Conservation (phyloP, 1,140 invertebrate genomes). For the Drosophila nebulosa region DNA sequence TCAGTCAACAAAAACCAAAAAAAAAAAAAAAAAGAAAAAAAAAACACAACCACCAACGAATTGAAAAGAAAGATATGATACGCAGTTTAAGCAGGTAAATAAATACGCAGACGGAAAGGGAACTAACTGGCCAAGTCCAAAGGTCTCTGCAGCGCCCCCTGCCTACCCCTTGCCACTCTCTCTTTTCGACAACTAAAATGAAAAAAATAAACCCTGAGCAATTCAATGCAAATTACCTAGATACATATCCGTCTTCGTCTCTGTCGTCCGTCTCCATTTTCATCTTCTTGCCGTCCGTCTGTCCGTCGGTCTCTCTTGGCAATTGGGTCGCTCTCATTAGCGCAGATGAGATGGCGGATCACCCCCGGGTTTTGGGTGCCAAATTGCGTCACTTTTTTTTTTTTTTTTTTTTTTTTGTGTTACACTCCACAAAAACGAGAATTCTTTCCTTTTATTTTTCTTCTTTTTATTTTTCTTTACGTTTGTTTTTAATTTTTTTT, state of each 20-base stretch:
- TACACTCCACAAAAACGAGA: not conserved
- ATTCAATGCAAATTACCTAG: conserved; percentile 55
- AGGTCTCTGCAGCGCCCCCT: conserved; percentile 20
- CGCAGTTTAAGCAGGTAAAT: conserved; percentile 18
- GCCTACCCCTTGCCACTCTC: too few species aligned
- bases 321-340: conserved; percentile 21
- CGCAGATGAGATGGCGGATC: conserved; percentile 7
- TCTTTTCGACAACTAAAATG: not conserved
- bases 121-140: conserved; percentile 25
- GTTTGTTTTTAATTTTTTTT: conserved; percentile 38
- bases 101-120: conserved; percentile 6
- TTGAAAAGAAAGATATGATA: conserved; percentile 20
- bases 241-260: conserved; percentile 46
- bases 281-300: not conserved
- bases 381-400: conserved; percentile 7
- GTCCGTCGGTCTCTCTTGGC: not conserved
- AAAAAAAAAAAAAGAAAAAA: conserved; percentile 18
- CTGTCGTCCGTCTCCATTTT: not conserved
- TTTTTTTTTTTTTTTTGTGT: conserved; percentile 1
- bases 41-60: not conserved
- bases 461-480: not conserved
- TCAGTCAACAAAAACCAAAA: conserved; percentile 19
- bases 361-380: not conserved
- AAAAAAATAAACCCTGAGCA: conserved; percentile 10
- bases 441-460: conserved; percentile 6